Conservation (phyloP, 2,113 vertebrate species). For the Callipepla squamata region DNA sequence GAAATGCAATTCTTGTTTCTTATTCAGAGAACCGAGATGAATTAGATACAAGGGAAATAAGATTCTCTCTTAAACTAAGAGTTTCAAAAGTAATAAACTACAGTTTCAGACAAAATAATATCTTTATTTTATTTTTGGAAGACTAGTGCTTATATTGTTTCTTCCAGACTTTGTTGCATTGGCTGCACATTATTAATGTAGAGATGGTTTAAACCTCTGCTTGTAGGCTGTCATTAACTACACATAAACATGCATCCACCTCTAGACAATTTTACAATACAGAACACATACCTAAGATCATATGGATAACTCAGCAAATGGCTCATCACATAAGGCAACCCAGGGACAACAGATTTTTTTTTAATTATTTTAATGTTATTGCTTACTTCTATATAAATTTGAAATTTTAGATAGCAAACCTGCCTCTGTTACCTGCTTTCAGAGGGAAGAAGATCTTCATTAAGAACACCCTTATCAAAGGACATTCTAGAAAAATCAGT, state of each 20-base stretch:
- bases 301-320: background rate
- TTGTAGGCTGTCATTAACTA: background rate
- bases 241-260: background rate
- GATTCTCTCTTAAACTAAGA: slow-evolving; percentile 1
- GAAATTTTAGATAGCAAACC: background rate
- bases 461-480: background rate
- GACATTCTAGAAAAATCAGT: background rate
- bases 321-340: background rate
- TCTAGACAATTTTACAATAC: background rate
- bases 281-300: background rate
- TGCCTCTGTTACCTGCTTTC: background rate
- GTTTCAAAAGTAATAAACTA: slow-evolving; percentile 18
- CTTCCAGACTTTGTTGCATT: background rate
- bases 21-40: slow-evolving; percentile 4
- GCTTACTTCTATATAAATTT: background rate
- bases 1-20: background rate
- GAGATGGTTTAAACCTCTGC: background rate
- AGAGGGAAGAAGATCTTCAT: background rate
- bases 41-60: slow-evolving; percentile 44
- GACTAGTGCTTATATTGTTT: background rate
- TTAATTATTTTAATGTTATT: background rate
- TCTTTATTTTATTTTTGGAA: background rate
- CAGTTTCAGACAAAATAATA: background rate
- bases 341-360: background rate
- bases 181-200: background rate